Evolutionary conservation across 2,797 vertebrate species (phyloP).

Genomic region (Crocodylus rhombifer): DNA sequence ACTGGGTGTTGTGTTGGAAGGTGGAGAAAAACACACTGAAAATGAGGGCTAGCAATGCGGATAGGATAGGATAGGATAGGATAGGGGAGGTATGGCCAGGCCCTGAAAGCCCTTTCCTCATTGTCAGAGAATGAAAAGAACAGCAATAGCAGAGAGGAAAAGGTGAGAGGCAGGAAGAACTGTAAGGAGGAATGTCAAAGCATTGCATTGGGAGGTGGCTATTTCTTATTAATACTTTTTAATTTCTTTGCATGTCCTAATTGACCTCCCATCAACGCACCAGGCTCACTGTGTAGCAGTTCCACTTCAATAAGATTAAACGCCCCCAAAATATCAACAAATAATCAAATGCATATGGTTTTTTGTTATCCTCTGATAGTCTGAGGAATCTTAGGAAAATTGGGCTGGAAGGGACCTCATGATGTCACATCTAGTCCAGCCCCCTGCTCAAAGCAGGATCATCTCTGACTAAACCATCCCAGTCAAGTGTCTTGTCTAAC

Average conservation of each 20-base stretch:
- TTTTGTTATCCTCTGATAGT: not conserved
- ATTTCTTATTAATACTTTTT: slow-evolving; percentile 36
- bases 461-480: too few relatives aligned
- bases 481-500: too few relatives aligned
- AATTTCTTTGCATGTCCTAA: slow-evolving; percentile 43
- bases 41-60: not conserved
- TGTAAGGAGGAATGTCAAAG: slow-evolving; percentile 18
- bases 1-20: not conserved
- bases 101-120: not conserved
- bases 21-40: not conserved
- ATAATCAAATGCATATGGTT: not conserved
- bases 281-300: slow-evolving; percentile 24
- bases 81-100: too few relatives aligned
- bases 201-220: not conserved
- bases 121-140: slow-evolving; percentile 38
- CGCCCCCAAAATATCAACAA: not conserved
- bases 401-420: too few relatives aligned
- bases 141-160: not conserved
- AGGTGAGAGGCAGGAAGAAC: not conserved
- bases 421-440: too few relatives aligned
- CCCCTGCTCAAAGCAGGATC: too few relatives aligned
- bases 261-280: slow-evolving; percentile 35
- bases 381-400: too few relatives aligned
- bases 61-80: too few relatives aligned
- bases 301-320: slow-evolving; percentile 43